These are phyloP conservation scores for Parauchenoglanis punctatus DNA, from an alignment of 2,797 vertebrate genomes.

Conservation along the genomic window DNA sequence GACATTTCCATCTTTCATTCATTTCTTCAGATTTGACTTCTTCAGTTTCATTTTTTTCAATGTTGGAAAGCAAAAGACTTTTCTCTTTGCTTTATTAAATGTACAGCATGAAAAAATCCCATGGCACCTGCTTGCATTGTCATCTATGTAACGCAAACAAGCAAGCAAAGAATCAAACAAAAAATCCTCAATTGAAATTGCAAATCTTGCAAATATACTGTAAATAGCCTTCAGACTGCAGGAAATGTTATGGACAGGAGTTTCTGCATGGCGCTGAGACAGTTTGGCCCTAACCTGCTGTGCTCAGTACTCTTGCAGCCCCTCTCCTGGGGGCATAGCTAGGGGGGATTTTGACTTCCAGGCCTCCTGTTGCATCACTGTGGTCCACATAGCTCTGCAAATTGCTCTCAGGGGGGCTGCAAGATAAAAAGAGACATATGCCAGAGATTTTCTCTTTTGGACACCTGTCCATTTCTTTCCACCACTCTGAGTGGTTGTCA, in stretches of 20 bases:
- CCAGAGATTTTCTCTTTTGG: constrained; percentile 38
- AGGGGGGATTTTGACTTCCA: constrained; percentile 51
- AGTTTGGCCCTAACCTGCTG: constrained; percentile 25
- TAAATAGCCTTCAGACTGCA: neutral
- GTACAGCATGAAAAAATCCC: neutral
- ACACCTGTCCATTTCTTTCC: constrained; percentile 34
- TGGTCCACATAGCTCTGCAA: constrained; percentile 59
- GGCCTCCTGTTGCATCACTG: constrained; percentile 49
- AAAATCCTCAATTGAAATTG: neutral
- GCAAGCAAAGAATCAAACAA: neutral
- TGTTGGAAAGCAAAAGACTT: neutral
- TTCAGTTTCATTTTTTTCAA: neutral
- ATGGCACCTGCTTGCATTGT: neutral
- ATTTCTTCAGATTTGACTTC: neutral
- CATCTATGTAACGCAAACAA: neutral
- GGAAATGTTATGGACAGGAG: neutral
- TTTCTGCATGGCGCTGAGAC: constrained; percentile 39
- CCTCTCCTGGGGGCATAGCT: constrained; percentile 27
- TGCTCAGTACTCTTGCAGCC: constrained; percentile 14
- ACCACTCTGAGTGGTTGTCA: constrained; percentile 20
- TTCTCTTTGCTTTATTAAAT: constrained; percentile 9
- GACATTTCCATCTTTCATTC: neutral
- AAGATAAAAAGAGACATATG: constrained; percentile 61
- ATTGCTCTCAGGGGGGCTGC: constrained; percentile 61
- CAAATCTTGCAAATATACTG: neutral